These are phyloP conservation scores for Neomicropteryx cornuta DNA, from an alignment of 1,140 invertebrate genomes.

Conservation along the genomic window DNA sequence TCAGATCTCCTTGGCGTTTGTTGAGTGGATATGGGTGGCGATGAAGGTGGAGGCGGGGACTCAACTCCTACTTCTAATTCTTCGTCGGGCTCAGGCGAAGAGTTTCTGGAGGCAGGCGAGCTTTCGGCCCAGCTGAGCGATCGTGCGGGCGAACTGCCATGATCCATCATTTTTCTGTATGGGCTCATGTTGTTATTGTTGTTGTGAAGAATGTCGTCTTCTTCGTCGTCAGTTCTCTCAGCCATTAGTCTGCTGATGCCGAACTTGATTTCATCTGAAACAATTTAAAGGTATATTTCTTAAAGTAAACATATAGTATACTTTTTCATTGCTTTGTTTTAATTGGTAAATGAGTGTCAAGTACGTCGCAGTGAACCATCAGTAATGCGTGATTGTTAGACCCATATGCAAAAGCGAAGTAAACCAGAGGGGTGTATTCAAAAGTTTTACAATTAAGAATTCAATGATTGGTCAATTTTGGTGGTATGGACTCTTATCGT, in stretches of 20 bases:
- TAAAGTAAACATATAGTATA: constrained; percentile 2
- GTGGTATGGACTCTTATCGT: no score
- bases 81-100: constrained; percentile 57
- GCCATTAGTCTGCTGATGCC: constrained; percentile 57
- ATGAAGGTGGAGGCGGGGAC: constrained; percentile 45
- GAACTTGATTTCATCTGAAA: constrained; percentile 61
- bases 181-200: constrained; percentile 30
- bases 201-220: constrained; percentile 30
- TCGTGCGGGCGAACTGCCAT: constrained; percentile 27
- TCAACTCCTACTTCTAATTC: no score
- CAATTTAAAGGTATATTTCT: constrained; percentile 16
- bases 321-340: neutral
- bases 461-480: no score
- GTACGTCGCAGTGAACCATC: no score
- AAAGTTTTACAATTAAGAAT: no score
- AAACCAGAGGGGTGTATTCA: no score
- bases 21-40: constrained; percentile 24
- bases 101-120: constrained; percentile 38
- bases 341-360: no score
- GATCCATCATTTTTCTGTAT: no score
- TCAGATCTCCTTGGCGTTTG: constrained; percentile 55
- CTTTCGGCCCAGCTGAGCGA: constrained; percentile 35
- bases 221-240: constrained; percentile 45
- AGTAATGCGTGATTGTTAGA: no score
- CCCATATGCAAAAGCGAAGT: no score